Base-by-base conservation (phyloP, 2,113 vertebrate genomes). In the Oxyruncus cristatus region DNA sequence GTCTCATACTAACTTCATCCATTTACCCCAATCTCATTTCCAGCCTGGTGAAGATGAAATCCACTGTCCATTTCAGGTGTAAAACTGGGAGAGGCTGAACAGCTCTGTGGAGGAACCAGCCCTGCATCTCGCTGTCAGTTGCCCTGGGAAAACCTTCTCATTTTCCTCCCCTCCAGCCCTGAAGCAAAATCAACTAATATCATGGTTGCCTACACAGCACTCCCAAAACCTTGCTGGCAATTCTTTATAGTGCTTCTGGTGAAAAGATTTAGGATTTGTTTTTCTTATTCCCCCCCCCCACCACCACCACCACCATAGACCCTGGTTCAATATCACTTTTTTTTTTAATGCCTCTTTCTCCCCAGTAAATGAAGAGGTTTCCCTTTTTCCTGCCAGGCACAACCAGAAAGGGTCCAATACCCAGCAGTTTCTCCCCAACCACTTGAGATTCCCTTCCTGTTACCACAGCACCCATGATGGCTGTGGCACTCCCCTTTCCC, bases 381-480 rank as follows among this genome's bases (percentile, higher is more conserved):
- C n/a, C 20, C 5, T 41, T 85, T 85, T 61, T 44, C 18, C 52
- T 77, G 39, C 14, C 42, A 78, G 14, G 6, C 14, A 61, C 27
- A 56, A 32, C 4, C 28, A 77, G 24, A 55, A 53, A 22, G 6
- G 26, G 1, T 17, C 32, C 5, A 2, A 37, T 8, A 56, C 4
- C 21, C 42, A 39, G 12, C 16, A 82, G 41, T 26, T 89, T 35
- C 28, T 77, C 35, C 35, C 17, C 12, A 75, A 0, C 12, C 28
- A 12, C 0, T 1, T 20, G 46, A 68, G 46, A 41, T 65, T 58
- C 22, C 65, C 2, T 0, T 20, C 59, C 56, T 8, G 3, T 37
- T 23, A 22, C 8, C 3, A 9, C 2, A 2, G 61, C 33, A 83
- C 27, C 49, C 46, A 22, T 0, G 1, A 17, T 0, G 15, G 27